phyloP scores from a whole-genome alignment of 30 jellyfish, hydroid and myxozoan species.

The Aurelia sp. region DNA sequence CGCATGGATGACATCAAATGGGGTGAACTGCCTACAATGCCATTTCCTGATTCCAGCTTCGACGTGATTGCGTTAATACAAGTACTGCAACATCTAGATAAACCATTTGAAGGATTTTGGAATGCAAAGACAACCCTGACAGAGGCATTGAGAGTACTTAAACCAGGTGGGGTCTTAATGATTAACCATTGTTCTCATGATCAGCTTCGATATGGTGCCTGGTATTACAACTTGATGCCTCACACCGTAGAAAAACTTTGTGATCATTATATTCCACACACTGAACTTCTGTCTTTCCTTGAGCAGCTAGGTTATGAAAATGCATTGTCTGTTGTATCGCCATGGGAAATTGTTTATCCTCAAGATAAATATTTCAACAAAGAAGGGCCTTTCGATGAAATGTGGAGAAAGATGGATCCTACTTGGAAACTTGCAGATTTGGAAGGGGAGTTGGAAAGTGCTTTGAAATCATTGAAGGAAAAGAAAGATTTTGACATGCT shows the following conservation, averaged over 20 bases:
- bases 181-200: conserved; percentile 59
- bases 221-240: conserved; percentile 65
- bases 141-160: conserved; percentile 83
- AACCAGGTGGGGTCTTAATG: conserved; percentile 89
- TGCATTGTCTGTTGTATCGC: conserved; percentile 34
- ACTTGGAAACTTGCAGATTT: conserved; percentile 68
- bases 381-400: conserved; percentile 74
- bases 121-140: conserved; percentile 36
- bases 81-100: conserved; percentile 88
- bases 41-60: conserved; percentile 74
- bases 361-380: conserved; percentile 34
- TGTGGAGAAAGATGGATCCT: conserved; percentile 72
- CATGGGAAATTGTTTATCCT: conserved; percentile 36
- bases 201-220: conserved; percentile 63
- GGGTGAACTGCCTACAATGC: conserved; percentile 67
- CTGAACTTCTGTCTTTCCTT: conserved; percentile 31
- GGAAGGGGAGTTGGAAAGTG: conserved; percentile 75
- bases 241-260: conserved; percentile 56
- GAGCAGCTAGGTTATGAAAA: conserved; percentile 35
- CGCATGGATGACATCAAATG: conserved; percentile 32
- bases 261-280: conserved; percentile 30
- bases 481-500: conserved; percentile 71
- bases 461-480: conserved; percentile 59
- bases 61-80: conserved; percentile 82
- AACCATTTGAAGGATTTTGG: conserved; percentile 46